Percentiles rank a stretch among this genome's conserved stretches.
phyloP scores from a whole-genome alignment of 2,797 vertebrate genomes.

The Australoheros facetus region DNA sequence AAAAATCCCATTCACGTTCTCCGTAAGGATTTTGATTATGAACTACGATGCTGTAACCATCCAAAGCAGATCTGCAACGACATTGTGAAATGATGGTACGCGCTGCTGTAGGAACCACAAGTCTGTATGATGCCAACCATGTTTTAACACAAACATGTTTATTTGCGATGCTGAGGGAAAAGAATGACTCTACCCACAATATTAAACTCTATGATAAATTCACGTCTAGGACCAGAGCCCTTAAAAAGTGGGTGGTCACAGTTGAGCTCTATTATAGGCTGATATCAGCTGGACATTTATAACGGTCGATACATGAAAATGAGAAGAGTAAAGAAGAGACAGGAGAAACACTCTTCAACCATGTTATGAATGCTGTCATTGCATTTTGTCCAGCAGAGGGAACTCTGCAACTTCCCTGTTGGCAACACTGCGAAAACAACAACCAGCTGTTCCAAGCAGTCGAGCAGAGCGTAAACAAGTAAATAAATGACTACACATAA shows the following conservation, averaged over 20 bases:
- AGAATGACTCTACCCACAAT: background rate
- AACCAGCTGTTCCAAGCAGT: background rate
- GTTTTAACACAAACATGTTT: background rate
- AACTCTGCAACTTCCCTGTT: background rate
- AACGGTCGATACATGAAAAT: background rate
- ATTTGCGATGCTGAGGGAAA: background rate
- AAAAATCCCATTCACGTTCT: background rate
- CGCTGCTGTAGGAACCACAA: background rate
- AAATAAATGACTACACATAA: background rate
- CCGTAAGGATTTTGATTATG: background rate
- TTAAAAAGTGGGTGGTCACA: background rate
- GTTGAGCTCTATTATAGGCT: background rate
- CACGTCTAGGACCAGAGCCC: background rate
- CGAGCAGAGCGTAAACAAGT: background rate
- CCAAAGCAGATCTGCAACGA: background rate
- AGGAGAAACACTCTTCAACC: background rate
- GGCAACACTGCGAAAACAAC: background rate
- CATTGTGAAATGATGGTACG: background rate
- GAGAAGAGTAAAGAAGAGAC: background rate
- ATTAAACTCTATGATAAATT: background rate
- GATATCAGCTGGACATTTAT: background rate
- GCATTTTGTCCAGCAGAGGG: background rate
- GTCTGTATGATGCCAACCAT: background rate
- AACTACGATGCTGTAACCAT: background rate
- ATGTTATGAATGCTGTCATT: background rate